Conservation (phyloP, 2,888 invertebrate genomes). For the Patella caerulea region DNA sequence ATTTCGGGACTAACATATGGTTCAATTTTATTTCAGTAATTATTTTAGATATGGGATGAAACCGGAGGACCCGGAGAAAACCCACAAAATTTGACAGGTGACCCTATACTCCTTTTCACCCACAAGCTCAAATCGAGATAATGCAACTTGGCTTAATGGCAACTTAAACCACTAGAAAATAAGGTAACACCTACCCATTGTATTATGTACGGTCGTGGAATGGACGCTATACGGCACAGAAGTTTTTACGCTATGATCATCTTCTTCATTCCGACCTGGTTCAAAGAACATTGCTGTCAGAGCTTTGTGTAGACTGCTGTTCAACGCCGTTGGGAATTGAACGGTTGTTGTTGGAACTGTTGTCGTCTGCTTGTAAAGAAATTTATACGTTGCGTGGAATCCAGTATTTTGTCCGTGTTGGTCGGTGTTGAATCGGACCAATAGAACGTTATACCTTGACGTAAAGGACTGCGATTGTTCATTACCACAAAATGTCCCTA, state of each 20-base stretch:
- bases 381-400: constrained; percentile 63
- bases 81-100: too few species aligned
- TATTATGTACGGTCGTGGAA: constrained; percentile 3
- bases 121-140: too few species aligned
- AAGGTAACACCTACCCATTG: neutral
- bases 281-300: constrained; percentile 28
- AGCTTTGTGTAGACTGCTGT: constrained; percentile 12
- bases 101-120: too few species aligned
- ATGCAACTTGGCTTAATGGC: too few species aligned
- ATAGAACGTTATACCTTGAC: constrained; percentile 49
- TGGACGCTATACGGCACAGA: constrained; percentile 13
- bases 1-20: too few species aligned
- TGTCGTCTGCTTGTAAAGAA: constrained; percentile 41
- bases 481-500: constrained; percentile 49
- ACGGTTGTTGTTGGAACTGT: constrained; percentile 25
- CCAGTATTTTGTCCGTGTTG: constrained; percentile 58
- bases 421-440: constrained; percentile 60
- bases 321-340: neutral
- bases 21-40: too few species aligned
- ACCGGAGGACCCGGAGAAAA: too few species aligned
- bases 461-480: constrained; percentile 39
- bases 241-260: neutral
- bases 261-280: constrained; percentile 16
- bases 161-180: too few species aligned
- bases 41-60: too few species aligned